These are phyloP conservation scores for Agonopterix subpropinquella DNA, from an alignment of 2,888 invertebrate genomes.

Conservation along the genomic window DNA sequence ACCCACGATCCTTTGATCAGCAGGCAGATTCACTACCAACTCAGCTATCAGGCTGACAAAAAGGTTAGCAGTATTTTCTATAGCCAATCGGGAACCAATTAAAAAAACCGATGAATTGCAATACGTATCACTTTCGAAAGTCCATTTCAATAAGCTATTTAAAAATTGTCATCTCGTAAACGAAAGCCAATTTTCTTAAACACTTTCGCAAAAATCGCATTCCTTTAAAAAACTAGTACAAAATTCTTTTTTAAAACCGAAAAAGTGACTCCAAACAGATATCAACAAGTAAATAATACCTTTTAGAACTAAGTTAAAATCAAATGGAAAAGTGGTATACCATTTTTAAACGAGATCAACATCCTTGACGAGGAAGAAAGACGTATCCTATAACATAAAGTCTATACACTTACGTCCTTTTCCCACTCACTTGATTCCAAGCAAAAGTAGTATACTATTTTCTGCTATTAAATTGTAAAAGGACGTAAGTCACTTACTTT, in stretches of 20 bases:
- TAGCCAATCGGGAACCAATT: too few relatives aligned
- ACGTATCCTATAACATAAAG: slow-evolving; percentile 28
- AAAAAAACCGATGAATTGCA: too few relatives aligned
- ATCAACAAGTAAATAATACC: slow-evolving; percentile 9
- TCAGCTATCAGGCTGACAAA: too few relatives aligned
- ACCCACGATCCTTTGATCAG: too few relatives aligned
- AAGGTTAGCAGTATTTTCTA: too few relatives aligned
- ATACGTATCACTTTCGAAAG: background rate
- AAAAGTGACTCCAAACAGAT: slow-evolving; percentile 1
- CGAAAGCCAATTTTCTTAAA: slow-evolving; percentile 27
- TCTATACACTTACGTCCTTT: slow-evolving; percentile 30
- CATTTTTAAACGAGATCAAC: slow-evolving; percentile 47
- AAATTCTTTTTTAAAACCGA: background rate
- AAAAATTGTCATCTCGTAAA: slow-evolving; percentile 35
- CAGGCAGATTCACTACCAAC: too few relatives aligned
- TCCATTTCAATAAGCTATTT: slow-evolving; percentile 6
- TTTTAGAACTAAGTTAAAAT: slow-evolving; percentile 11
- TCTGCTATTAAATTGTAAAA: slow-evolving; percentile 20
- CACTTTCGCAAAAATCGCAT: slow-evolving; percentile 33
- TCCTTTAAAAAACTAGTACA: slow-evolving; percentile 10
- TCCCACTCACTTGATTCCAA: slow-evolving; percentile 8
- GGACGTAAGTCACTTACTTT: slow-evolving; percentile 21
- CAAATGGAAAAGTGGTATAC: slow-evolving; percentile 47
- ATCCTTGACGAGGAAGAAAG: slow-evolving; percentile 23
- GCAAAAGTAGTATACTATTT: slow-evolving; percentile 64